Evolutionary conservation across 1,140 invertebrate genomes (phyloP).

Genomic region (Asbolus verrucosus): DNA sequence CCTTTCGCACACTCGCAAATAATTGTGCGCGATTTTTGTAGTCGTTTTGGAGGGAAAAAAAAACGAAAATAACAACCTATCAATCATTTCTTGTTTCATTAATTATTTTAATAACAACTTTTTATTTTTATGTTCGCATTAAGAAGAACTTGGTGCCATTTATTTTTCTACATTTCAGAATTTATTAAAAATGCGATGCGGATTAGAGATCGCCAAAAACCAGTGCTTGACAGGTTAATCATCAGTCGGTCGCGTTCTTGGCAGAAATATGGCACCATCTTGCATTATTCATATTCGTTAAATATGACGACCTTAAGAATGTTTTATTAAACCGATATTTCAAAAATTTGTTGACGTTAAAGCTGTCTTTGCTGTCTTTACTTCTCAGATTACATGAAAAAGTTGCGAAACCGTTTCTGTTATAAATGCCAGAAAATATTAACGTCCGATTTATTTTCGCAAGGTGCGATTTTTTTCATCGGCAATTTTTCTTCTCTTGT

Average conservation of each 20-base stretch:
- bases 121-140: too few relatives aligned
- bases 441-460: slow-evolving; percentile 21
- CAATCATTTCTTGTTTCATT: too few relatives aligned
- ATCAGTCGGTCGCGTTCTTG: slow-evolving; percentile 15
- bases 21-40: too few relatives aligned
- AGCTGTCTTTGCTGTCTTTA: too few relatives aligned
- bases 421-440: slow-evolving; percentile 33
- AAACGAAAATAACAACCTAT: too few relatives aligned
- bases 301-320: too few relatives aligned
- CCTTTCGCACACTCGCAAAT: too few relatives aligned
- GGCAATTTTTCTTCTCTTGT: not conserved
- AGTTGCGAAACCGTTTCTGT: slow-evolving; percentile 14
- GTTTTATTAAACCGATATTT: slow-evolving; percentile 10
- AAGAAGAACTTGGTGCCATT: too few relatives aligned
- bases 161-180: slow-evolving; percentile 8
- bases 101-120: too few relatives aligned
- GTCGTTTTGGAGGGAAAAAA: too few relatives aligned
- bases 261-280: slow-evolving; percentile 5
- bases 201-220: not conserved
- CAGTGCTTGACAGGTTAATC: slow-evolving; percentile 19
- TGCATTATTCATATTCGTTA: not conserved
- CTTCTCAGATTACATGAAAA: slow-evolving; percentile 12
- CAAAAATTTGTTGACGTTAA: slow-evolving; percentile 27
- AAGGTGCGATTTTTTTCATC: slow-evolving; percentile 7
- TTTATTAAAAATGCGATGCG: slow-evolving; percentile 23